These are phyloP conservation scores for Pterophyllum scalare DNA, from an alignment of 2,113 vertebrate species.

Conservation along the genomic window DNA sequence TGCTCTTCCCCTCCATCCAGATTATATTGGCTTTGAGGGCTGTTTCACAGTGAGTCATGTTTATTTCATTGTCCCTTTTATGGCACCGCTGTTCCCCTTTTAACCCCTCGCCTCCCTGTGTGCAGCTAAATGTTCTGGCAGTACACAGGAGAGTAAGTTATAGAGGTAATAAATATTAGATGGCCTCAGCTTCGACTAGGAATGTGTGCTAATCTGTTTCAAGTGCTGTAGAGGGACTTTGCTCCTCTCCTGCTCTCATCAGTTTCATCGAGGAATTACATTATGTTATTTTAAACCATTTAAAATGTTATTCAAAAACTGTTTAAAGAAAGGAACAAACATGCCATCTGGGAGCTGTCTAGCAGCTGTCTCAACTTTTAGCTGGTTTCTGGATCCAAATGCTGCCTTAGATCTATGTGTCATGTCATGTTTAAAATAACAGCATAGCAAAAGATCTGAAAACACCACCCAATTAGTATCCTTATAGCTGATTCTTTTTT, in stretches of 20 bases:
- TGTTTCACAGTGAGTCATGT: slow-evolving; percentile 73
- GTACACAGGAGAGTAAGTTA: slow-evolving; percentile 68
- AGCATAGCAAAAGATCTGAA: neutral
- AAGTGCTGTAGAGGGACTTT: slow-evolving; percentile 49
- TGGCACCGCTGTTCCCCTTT: slow-evolving; percentile 71
- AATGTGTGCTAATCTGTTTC: slow-evolving; percentile 70
- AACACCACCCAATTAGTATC: neutral
- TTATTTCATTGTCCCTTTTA: slow-evolving; percentile 79
- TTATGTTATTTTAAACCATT: neutral
- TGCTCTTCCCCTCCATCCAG: slow-evolving; percentile 32
- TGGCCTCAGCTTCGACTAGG: slow-evolving; percentile 58
- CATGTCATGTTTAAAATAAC: neutral
- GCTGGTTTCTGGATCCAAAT: neutral
- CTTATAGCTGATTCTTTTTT: neutral
- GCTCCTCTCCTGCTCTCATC: slow-evolving; percentile 16
- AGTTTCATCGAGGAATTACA: slow-evolving; percentile 6
- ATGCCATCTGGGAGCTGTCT: neutral
- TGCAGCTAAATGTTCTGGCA: slow-evolving; percentile 65
- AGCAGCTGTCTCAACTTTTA: neutral
- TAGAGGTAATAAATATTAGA: slow-evolving; percentile 78
- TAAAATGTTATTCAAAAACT: neutral
- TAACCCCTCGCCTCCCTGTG: slow-evolving; percentile 68
- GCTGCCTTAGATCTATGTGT: neutral
- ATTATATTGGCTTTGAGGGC: slow-evolving; percentile 69
- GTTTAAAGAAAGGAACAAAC: neutral